Evolutionary conservation across 1,140 invertebrate species (phyloP).

Genomic region (Radopholus similis): DNA sequence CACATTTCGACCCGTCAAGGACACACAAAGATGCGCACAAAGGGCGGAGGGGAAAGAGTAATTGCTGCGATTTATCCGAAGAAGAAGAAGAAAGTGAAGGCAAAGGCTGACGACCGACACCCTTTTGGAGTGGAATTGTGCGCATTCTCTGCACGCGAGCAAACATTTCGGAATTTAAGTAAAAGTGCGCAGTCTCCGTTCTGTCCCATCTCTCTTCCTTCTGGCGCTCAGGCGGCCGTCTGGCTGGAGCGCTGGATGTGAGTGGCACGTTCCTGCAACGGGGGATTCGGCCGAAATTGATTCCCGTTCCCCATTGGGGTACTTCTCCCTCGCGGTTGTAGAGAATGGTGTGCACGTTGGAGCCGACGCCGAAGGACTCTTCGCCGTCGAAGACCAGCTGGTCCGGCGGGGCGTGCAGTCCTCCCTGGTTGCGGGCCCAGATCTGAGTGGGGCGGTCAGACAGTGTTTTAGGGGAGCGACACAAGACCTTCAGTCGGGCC

Average conservation of each 20-base stretch:
- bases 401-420: slow-evolving; percentile 51
- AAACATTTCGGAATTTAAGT: not conserved
- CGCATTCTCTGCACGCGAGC: not conserved
- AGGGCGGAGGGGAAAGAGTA: too few relatives aligned
- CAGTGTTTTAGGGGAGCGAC: too few relatives aligned
- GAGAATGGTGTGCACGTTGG: slow-evolving; percentile 58
- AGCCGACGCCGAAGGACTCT: slow-evolving; percentile 56
- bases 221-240: slow-evolving; percentile 32
- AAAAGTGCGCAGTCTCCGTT: too few relatives aligned
- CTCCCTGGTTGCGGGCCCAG: slow-evolving; percentile 55
- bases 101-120: too few relatives aligned
- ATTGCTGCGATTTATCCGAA: too few relatives aligned
- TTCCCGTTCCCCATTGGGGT: not conserved
- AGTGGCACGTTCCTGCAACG: slow-evolving; percentile 53
- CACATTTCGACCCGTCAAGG: too few relatives aligned
- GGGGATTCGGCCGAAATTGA: not conserved
- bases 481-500: slow-evolving; percentile 55
- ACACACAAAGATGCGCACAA: too few relatives aligned
- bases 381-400: slow-evolving; percentile 58
- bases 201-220: too few relatives aligned
- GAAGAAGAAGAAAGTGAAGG: too few relatives aligned
- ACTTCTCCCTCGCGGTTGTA: slow-evolving; percentile 59
- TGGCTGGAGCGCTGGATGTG: slow-evolving; percentile 55
- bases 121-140: not conserved
- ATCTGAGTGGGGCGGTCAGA: slow-evolving; percentile 24